Base-by-base conservation (phyloP, 23 tunicate genomes). In the Styela clava region DNA sequence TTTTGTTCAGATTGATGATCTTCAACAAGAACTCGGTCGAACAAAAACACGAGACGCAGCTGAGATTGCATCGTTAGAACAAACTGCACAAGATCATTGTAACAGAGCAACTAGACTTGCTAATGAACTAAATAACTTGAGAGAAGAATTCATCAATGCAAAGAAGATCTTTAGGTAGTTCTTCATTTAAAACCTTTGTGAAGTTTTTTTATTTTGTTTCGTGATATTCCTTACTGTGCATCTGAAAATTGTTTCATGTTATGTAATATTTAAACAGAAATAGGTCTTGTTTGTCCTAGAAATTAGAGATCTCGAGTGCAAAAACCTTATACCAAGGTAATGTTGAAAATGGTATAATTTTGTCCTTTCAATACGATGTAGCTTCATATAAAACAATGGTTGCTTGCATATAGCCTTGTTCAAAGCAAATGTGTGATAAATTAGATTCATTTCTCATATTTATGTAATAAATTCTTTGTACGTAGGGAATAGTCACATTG, bases 31-130 rank as follows among this genome's bases (percentile, higher is more conserved):
- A 70, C 56, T 71, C 16, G 83, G 77, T 19, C 67, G 83, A 35
- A 64, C 26, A n/a, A 69, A 63, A 65, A 81, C 26, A 77, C 73
- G 87, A 19, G 83, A 73, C 52, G 83, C 73, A 51, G 52, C 63
- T 67, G 93, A 93, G 79, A 84, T 93, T 22, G 69, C 85, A 12
- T 71, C 83, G 28, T 31, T 88, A 44, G 98, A 93, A 68, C 73
- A 74, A 68, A 78, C 83, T 9, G 89, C 93, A 23, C 93, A 93
- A 69, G 98, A 93, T 74, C 98, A 93, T 62, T 93, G 93, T 44
- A 86, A 88, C 35, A 81, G 98, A 37, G 98, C 98, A 5, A 79
- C 89, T 2, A 52, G 98, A n/a, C 83, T 93, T 22, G 72, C 98
- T 1, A 84, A 67, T 30, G 98, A 93, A 32, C 85, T 93, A 12